A percentile compares a stretch with the other conserved stretches of the same genome.
phyloP scores from a whole-genome alignment of 2,113 vertebrate genomes.

The human (Homo sapiens) region DNA sequence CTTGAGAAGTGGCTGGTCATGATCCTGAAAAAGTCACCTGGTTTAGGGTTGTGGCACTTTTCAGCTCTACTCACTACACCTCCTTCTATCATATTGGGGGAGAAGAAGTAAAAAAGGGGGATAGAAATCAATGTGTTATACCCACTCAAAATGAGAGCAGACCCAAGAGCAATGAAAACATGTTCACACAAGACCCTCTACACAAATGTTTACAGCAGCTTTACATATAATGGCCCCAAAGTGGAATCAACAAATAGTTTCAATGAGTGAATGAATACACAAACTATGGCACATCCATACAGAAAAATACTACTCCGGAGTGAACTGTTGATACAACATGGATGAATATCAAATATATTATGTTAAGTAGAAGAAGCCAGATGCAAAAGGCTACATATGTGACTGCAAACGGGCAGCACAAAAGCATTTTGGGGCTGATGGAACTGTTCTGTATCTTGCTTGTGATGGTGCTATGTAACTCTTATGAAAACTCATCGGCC shows the following conservation, averaged over 20 bases:
- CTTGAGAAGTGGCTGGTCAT: neutral
- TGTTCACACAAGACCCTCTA: neutral
- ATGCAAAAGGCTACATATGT: neutral
- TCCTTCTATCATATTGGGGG: neutral
- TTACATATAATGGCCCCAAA: neutral
- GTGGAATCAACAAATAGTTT: neutral
- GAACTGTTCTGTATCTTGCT: neutral
- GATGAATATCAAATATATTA: neutral
- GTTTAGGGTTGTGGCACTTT: too few species aligned
- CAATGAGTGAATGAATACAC: neutral
- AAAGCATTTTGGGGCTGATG: neutral
- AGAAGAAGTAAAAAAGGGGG: neutral
- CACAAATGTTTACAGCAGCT: neutral
- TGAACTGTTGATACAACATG: fast-evolving
- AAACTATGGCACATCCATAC: fast-evolving
- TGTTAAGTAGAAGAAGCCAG: neutral
- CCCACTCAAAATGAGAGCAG: neutral
- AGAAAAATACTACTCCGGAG: neutral
- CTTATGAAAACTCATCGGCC: neutral
- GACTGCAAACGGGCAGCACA: neutral
- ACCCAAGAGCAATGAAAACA: neutral
- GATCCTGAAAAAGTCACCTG: neutral
- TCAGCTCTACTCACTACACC: neutral
- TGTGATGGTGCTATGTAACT: neutral
- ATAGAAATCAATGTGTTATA: neutral